phyloP scores from a whole-genome alignment of 2,113 vertebrate genomes.

The Formicarius rufipectus region DNA sequence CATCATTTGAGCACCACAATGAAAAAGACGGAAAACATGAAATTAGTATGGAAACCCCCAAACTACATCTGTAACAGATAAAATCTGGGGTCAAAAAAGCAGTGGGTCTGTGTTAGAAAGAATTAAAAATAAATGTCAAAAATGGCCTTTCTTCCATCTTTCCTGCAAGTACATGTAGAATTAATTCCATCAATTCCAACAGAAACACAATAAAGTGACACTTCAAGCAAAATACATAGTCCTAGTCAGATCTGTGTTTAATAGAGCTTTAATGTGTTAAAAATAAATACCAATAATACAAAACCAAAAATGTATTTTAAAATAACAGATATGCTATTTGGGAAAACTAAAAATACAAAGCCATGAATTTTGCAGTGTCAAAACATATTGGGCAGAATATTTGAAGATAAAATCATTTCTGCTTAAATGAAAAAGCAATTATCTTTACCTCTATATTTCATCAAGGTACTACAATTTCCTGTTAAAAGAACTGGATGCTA shows the following conservation, averaged over 20 bases:
- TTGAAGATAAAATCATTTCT: not conserved
- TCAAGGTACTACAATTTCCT: not conserved
- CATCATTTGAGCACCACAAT: not conserved
- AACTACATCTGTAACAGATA: not conserved
- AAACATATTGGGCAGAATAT: not conserved
- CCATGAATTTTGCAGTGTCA: not conserved
- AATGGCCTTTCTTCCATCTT: not conserved
- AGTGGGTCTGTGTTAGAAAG: not conserved
- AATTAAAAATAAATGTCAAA: not conserved
- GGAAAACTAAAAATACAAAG: not conserved
- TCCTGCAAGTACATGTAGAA: not conserved
- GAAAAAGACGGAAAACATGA: not conserved
- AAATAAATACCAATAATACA: not conserved
- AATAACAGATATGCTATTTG: not conserved
- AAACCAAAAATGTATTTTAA: not conserved
- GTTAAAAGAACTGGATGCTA: not conserved
- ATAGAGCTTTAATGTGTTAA: not conserved
- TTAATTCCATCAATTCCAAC: not conserved
- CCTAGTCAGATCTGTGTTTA: not conserved
- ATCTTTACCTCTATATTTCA: not conserved
- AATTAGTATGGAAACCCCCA: not conserved
- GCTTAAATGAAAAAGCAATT: not conserved
- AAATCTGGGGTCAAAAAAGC: not conserved
- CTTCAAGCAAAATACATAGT: not conserved
- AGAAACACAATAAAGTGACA: not conserved